These are phyloP conservation scores for Poicephalus gulielmi DNA, from an alignment of 2,113 vertebrate species.

Conservation along the genomic window DNA sequence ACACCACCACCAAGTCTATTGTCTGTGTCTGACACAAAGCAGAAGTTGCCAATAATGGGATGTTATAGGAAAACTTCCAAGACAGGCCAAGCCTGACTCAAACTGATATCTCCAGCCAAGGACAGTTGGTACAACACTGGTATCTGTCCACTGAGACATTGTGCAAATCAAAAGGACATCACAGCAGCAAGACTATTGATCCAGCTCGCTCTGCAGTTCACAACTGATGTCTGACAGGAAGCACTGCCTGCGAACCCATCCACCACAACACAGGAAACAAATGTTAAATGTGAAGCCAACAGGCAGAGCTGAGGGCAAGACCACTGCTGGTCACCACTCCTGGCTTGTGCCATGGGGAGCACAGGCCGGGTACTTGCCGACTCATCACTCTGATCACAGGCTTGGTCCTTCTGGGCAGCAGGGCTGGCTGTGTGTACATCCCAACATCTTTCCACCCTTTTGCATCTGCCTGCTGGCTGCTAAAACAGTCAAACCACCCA, in stretches of 20 bases:
- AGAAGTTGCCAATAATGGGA: background rate
- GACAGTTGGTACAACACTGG: fast-evolving
- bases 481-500: background rate
- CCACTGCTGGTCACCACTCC: background rate
- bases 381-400: background rate
- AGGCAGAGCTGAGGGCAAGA: background rate
- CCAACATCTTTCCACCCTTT: background rate
- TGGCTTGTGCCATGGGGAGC: fast-evolving
- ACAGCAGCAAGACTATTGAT: background rate
- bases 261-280: background rate
- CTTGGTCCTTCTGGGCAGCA: background rate
- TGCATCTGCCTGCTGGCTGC: background rate
- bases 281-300: background rate
- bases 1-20: background rate
- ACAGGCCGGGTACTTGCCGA: fast-evolving
- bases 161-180: background rate
- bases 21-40: background rate
- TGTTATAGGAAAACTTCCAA: background rate
- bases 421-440: background rate
- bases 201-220: background rate
- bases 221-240: background rate
- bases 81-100: background rate
- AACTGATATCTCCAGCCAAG: background rate
- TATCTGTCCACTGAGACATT: background rate
- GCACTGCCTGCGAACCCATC: background rate